A percentile compares a stretch with the other conserved stretches of the same genome.
Conservation (phyloP, 2,797 vertebrate genomes). For the Spheniscus humboldti region DNA sequence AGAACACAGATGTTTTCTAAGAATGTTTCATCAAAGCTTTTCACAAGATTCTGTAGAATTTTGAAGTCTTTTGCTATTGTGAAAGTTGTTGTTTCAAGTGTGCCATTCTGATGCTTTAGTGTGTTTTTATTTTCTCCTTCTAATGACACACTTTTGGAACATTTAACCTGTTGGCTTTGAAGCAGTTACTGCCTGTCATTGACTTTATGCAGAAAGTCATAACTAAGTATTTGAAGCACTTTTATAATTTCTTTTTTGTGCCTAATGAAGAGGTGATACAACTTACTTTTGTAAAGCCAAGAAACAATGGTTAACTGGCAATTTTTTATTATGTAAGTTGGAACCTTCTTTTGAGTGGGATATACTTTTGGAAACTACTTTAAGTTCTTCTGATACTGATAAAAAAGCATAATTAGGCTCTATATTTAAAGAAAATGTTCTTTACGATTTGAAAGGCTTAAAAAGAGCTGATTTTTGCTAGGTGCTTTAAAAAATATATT, state of each 20-base stretch:
- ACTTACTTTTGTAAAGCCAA: background rate
- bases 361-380: background rate
- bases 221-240: background rate
- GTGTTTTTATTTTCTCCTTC: background rate
- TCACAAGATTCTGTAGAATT: background rate
- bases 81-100: background rate
- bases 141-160: background rate
- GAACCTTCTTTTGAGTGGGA: background rate
- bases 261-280: background rate
- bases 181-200: background rate
- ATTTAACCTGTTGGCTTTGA: background rate
- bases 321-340: background rate
- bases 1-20: background rate
- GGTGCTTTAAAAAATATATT: background rate
- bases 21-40: background rate
- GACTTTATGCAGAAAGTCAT: background rate
- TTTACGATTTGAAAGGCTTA: background rate
- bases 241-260: background rate
- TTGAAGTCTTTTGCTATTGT: background rate
- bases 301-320: background rate
- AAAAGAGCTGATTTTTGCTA: background rate
- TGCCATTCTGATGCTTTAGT: background rate
- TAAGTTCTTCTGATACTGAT: background rate
- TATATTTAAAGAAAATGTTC: background rate
- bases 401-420: background rate